phyloP scores from a whole-genome alignment of 2,113 vertebrate genomes.

The Rhinolophus sinicus region DNA sequence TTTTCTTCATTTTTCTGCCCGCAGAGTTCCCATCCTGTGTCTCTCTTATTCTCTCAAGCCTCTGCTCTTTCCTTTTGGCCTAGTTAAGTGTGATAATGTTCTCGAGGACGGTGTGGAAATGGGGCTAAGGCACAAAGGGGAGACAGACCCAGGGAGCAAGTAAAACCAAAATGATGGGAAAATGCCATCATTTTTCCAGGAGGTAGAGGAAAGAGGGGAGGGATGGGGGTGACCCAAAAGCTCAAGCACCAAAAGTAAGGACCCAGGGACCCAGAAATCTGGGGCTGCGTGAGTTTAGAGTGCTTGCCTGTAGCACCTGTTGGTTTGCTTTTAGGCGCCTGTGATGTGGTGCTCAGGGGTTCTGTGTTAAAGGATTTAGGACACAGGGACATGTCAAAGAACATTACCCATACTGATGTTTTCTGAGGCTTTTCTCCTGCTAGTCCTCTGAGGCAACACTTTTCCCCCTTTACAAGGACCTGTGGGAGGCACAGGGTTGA shows the following conservation, averaged over 20 bases:
- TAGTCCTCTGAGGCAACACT: neutral
- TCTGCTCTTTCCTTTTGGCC: neutral
- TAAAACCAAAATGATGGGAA: neutral
- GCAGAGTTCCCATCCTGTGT: neutral
- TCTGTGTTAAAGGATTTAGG: neutral
- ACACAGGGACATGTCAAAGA: neutral
- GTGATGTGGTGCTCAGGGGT: neutral
- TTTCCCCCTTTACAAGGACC: neutral
- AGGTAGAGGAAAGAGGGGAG: neutral
- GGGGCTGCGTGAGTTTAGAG: neutral
- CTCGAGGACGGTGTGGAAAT: neutral
- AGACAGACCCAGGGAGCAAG: neutral
- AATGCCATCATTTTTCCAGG: neutral
- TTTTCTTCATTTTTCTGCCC: neutral
- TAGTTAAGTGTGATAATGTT: neutral
- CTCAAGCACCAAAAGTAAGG: neutral
- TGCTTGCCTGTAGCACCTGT: neutral
- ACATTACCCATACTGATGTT: fast-evolving
- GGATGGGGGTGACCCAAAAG: neutral
- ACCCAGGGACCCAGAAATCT: neutral
- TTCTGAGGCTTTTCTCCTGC: neutral
- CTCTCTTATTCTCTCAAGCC: neutral
- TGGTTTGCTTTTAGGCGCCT: neutral
- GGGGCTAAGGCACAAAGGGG: neutral
- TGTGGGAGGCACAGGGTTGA: neutral